These are phyloP conservation scores for Drosophila tripunctata DNA, from an alignment of 2,888 invertebrate genomes.

Conservation along the genomic window DNA sequence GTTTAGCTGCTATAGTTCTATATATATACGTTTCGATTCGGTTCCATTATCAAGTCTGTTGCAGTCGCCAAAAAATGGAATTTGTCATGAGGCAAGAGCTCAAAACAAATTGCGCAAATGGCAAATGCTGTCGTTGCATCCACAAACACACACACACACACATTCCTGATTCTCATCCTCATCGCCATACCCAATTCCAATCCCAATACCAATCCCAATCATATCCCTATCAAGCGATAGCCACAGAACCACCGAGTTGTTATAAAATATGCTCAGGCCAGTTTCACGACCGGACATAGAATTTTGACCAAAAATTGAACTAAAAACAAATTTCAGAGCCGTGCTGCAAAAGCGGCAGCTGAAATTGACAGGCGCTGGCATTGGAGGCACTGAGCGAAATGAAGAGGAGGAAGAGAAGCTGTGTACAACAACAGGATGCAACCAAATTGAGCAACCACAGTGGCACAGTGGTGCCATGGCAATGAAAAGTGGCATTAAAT, in stretches of 20 bases:
- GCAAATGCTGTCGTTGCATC: conserved; percentile 36
- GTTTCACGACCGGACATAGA: conserved; percentile 44
- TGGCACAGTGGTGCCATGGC: conserved; percentile 31
- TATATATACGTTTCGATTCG: not conserved
- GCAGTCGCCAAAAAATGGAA: conserved; percentile 41
- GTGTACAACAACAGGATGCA: conserved; percentile 31
- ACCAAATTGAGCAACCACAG: conserved; percentile 25
- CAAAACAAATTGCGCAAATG: conserved; percentile 72
- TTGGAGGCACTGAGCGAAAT: not conserved
- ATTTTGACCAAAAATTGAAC: conserved; percentile 63
- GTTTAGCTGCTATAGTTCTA: not conserved
- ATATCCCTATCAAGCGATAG: not conserved
- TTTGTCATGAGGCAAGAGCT: conserved; percentile 47
- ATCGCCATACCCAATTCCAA: not conserved
- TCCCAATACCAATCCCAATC: not conserved
- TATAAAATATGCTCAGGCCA: conserved; percentile 66
- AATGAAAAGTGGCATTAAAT: not conserved
- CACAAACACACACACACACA: no score
- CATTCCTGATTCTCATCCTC: no score
- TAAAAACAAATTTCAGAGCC: conserved; percentile 64
- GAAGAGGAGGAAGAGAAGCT: not conserved
- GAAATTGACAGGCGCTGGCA: conserved; percentile 68
- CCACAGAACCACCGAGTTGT: conserved; percentile 33
- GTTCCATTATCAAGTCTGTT: conserved; percentile 42
- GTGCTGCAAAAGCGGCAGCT: conserved; percentile 53